Conservation (phyloP, 2,113 vertebrate species). For the Eulacestoma nigropectus region DNA sequence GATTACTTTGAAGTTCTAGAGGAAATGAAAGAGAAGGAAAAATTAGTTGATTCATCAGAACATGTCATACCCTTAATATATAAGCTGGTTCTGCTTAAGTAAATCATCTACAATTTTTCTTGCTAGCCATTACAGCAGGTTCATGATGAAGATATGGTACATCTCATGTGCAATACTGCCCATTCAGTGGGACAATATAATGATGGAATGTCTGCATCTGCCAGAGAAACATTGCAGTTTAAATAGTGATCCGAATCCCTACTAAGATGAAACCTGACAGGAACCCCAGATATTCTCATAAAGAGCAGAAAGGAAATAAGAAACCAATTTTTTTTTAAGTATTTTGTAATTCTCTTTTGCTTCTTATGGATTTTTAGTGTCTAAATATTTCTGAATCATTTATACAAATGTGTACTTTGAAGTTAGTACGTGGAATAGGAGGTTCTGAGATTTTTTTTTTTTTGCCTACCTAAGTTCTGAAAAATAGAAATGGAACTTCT, state of each 20-base stretch:
- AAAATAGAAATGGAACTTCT: neutral
- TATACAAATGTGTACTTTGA: neutral
- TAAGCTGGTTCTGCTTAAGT: conserved; percentile 1
- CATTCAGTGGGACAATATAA: neutral
- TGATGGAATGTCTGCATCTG: neutral
- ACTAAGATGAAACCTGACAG: neutral
- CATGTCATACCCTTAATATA: conserved; percentile 18
- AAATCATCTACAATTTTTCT: conserved; percentile 7
- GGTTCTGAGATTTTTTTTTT: neutral
- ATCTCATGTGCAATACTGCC: neutral
- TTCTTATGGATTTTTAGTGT: neutral
- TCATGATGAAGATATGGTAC: neutral
- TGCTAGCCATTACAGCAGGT: neutral
- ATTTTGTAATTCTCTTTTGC: neutral
- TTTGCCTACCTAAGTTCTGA: neutral
- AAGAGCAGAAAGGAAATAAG: neutral
- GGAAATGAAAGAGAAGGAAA: conserved; percentile 33
- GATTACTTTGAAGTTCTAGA: conserved; percentile 68
- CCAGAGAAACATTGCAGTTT: neutral
- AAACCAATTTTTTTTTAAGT: neutral
- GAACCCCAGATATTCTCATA: neutral
- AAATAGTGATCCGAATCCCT: neutral
- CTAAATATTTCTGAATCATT: neutral
- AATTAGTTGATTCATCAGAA: conserved; percentile 58
- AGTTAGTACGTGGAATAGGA: neutral